phyloP scores from a whole-genome alignment of 2,113 vertebrate genomes.

The Vidua chalybeata region DNA sequence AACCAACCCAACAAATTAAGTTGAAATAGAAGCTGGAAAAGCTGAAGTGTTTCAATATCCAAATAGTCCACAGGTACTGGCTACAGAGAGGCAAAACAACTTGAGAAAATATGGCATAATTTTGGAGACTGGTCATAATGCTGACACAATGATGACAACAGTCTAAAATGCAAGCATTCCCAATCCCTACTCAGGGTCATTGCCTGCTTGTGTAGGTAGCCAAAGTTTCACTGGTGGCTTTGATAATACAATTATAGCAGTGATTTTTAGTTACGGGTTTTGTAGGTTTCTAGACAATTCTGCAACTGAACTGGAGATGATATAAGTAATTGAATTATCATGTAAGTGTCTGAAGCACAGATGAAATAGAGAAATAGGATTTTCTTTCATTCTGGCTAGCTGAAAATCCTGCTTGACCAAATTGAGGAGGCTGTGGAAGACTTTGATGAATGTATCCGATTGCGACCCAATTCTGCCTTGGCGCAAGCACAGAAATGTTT shows the following conservation, averaged over 20 bases:
- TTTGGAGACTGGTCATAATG: neutral
- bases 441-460: conserved; percentile 95
- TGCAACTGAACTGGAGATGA: neutral
- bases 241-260: neutral
- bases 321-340: neutral
- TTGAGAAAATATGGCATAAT: neutral
- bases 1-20: neutral
- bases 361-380: conserved; percentile 31
- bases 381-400: conserved; percentile 72
- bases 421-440: conserved; percentile 97
- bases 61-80: neutral
- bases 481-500: conserved; percentile 99
- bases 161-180: neutral
- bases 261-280: neutral
- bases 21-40: neutral
- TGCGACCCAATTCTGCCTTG: conserved; percentile 94
- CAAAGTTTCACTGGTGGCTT: neutral
- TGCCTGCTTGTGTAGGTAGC: neutral
- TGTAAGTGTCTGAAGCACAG: neutral
- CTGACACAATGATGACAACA: neutral
- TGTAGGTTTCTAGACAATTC: neutral
- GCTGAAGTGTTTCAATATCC: neutral
- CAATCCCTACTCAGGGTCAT: neutral
- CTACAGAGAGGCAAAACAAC: neutral
- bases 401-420: conserved; percentile 98